Conservation (phyloP, 1,140 invertebrate genomes). For the Cardiocondyla obscurior region DNA sequence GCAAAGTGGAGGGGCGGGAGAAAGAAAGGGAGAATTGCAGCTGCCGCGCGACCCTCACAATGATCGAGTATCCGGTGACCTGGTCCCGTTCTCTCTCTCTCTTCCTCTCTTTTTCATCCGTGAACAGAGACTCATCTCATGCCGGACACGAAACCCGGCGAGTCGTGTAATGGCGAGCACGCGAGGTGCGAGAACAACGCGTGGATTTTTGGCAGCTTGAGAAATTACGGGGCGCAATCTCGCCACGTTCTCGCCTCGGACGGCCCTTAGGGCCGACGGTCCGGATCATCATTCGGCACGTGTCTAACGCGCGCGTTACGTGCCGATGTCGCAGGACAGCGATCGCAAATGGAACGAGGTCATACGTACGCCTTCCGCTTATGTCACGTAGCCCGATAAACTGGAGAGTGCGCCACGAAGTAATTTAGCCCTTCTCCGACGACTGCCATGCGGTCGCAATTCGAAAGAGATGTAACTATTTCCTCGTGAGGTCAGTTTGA, state of each 20-base stretch:
- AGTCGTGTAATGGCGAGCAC: constrained; percentile 53
- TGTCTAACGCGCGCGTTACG: constrained; percentile 33
- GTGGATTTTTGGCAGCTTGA: constrained; percentile 39
- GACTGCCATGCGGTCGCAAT: constrained; percentile 23
- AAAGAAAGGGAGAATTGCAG: constrained; percentile 50
- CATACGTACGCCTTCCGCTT: constrained; percentile 16
- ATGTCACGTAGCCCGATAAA: constrained; percentile 48
- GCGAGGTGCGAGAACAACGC: constrained; percentile 47
- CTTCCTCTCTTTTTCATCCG: neutral
- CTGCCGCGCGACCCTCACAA: constrained; percentile 25
- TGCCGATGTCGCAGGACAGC: constrained; percentile 25
- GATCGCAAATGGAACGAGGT: constrained; percentile 39
- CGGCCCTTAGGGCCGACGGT: neutral
- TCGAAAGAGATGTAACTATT: constrained; percentile 30
- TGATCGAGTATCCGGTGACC: constrained; percentile 43
- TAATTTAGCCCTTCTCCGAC: constrained; percentile 31
- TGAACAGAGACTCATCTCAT: constrained; percentile 43
- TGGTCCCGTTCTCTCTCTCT: neutral
- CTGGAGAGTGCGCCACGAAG: constrained; percentile 22
- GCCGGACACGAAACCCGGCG: constrained; percentile 52
- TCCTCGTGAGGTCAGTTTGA: neutral
- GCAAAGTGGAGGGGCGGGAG: neutral
- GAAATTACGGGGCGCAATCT: constrained; percentile 22
- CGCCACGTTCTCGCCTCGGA: neutral
- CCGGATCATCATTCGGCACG: constrained; percentile 34